Evolutionary conservation across 2,888 invertebrate species (phyloP).

Genomic region (Sphaerophoria rueppellii): DNA sequence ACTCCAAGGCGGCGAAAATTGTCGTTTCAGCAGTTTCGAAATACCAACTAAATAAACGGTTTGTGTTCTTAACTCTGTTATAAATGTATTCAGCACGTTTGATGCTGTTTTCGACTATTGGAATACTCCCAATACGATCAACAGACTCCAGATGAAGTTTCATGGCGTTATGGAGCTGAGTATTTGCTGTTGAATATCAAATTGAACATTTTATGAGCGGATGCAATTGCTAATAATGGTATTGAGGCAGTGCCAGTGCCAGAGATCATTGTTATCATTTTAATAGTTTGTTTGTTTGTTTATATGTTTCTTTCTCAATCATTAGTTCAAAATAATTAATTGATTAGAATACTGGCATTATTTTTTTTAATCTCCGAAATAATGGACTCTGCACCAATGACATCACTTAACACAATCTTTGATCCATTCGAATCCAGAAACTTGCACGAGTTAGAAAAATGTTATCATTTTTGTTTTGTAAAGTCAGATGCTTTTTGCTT

Average conservation of each 20-base stretch:
- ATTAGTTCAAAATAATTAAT: not conserved
- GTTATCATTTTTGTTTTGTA: no score
- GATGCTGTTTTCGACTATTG: constrained; percentile 91
- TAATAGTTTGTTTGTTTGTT: not conserved
- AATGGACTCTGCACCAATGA: no score
- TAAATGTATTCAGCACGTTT: constrained; percentile 90
- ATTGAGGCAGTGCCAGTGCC: not conserved
- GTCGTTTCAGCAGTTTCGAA: constrained; percentile 89
- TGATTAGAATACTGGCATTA: not conserved
- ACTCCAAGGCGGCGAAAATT: constrained; percentile 87
- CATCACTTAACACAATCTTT: no score
- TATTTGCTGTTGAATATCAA: constrained; percentile 73
- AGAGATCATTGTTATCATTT: constrained; percentile 5
- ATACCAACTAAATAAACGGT: constrained; percentile 89
- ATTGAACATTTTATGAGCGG: not conserved
- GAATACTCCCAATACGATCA: constrained; percentile 89
- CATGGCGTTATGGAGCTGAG: constrained; percentile 77
- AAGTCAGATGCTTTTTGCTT: no score
- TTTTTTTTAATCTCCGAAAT: not conserved
- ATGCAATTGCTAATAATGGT: not conserved
- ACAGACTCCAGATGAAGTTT: constrained; percentile 87
- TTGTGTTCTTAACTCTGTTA: constrained; percentile 89
- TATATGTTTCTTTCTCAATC: not conserved
- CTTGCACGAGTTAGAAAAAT: no score
- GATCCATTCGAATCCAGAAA: no score